Evolutionary conservation across 2,888 invertebrate genomes (phyloP).

Genomic region (Lucinisca nassula): DNA sequence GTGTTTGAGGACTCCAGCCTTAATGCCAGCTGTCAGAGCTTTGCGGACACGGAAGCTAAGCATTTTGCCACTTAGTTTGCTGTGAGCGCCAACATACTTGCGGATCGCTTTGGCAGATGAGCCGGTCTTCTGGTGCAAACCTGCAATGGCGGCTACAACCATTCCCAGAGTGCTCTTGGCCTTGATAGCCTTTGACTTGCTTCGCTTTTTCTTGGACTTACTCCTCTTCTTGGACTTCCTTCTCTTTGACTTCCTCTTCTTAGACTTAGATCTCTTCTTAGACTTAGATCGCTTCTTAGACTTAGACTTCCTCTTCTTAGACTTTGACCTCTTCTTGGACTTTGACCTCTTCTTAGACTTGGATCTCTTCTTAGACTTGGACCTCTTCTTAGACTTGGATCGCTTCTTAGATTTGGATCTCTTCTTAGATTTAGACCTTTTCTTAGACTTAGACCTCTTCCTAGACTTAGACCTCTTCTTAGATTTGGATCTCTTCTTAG

Average conservation of each 20-base stretch:
- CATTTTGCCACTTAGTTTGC: slow-evolving; percentile 43
- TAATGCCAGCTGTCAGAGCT: slow-evolving; percentile 41
- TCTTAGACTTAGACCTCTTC: slow-evolving; percentile 53
- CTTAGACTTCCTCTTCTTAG: slow-evolving; percentile 49
- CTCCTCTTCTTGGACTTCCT: slow-evolving; percentile 28
- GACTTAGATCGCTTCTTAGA: slow-evolving; percentile 30
- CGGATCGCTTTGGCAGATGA: slow-evolving; percentile 61
- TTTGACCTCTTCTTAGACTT: slow-evolving; percentile 33
- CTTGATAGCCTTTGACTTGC: not conserved
- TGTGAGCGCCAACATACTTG: slow-evolving; percentile 64
- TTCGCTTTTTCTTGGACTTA: not conserved
- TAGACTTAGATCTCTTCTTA: slow-evolving; percentile 49
- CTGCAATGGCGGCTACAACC: slow-evolving; percentile 49
- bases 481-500: slow-evolving; percentile 26
- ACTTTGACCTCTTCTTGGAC: slow-evolving; percentile 42
- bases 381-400: slow-evolving; percentile 37
- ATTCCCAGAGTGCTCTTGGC: not conserved
- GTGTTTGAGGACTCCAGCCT: slow-evolving; percentile 16
- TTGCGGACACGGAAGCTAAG: slow-evolving; percentile 54
- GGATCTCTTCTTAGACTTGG: slow-evolving; percentile 42
- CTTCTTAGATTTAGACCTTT: slow-evolving; percentile 56
- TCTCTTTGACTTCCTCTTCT: slow-evolving; percentile 31
- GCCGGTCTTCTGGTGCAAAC: slow-evolving; percentile 41
- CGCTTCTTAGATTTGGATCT: slow-evolving; percentile 63
- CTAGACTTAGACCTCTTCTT: slow-evolving; percentile 58